Conservation (phyloP, 2,113 vertebrate genomes). For the Ursus arctos region DNA sequence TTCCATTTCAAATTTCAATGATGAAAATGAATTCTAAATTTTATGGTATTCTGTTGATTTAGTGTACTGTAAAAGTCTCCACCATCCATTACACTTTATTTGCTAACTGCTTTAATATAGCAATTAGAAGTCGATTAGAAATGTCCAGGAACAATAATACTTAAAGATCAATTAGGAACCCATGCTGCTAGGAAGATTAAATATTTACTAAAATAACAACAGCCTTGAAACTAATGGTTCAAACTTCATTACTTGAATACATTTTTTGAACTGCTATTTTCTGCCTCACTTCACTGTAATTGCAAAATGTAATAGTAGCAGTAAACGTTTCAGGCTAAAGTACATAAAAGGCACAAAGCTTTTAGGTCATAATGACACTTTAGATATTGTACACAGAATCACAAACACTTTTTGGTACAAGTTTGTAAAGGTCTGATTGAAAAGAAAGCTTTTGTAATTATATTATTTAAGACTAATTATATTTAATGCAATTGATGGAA, state of each 20-base stretch:
- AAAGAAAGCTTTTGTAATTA: constrained; percentile 61
- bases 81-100: constrained; percentile 79
- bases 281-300: constrained; percentile 91
- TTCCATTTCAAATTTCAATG: constrained; percentile 49
- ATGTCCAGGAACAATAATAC: constrained; percentile 86
- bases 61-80: constrained; percentile 49
- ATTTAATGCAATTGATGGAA: constrained; percentile 62
- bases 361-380: constrained; percentile 81
- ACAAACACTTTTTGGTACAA: constrained; percentile 40
- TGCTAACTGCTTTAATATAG: constrained; percentile 79
- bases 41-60: constrained; percentile 73
- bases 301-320: constrained; percentile 85
- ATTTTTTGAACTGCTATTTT: constrained; percentile 88
- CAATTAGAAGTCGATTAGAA: constrained; percentile 87
- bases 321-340: constrained; percentile 81
- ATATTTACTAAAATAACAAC: constrained; percentile 90
- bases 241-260: constrained; percentile 88
- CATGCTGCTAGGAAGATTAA: constrained; percentile 86
- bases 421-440: constrained; percentile 51
- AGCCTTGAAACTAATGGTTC: constrained; percentile 87
- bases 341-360: constrained; percentile 84
- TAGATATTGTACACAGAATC: constrained; percentile 80
- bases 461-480: constrained; percentile 77
- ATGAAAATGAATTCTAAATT: constrained; percentile 58
- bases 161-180: constrained; percentile 89